Conservation (phyloP, 2,797 vertebrate species). For the Bryconaethiops microstoma region DNA sequence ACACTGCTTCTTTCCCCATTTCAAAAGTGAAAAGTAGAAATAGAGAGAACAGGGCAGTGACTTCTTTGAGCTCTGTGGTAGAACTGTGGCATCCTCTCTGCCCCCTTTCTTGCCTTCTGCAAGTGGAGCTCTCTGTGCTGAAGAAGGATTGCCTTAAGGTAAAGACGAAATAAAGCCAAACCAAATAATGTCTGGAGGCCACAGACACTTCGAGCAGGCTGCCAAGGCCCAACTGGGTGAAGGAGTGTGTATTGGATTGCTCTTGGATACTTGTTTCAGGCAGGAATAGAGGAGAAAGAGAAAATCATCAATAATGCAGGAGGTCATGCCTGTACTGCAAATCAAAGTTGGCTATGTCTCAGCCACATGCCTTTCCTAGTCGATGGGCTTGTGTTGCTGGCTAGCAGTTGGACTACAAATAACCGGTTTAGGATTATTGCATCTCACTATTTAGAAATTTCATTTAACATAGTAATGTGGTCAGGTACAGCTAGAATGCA, state of each 20-base stretch:
- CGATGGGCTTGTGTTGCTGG: background rate
- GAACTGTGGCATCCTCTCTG: background rate
- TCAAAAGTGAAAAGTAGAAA: constrained; percentile 14
- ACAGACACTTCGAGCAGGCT: constrained; percentile 24
- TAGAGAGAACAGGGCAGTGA: background rate
- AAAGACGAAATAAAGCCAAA: constrained; percentile 27
- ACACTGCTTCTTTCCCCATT: background rate
- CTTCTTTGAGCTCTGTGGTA: constrained; percentile 29
- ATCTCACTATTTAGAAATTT: background rate
- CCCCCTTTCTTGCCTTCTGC: constrained; percentile 5
- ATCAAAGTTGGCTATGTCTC: constrained; percentile 40
- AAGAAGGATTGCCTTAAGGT: constrained; percentile 22
- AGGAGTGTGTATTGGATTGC: constrained; percentile 22
- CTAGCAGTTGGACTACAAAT: background rate
- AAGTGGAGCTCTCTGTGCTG: constrained; percentile 41
- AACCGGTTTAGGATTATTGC: background rate
- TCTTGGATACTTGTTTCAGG: constrained; percentile 25
- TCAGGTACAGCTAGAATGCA: background rate
- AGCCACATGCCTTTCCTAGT: constrained; percentile 18
- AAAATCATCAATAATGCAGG: constrained; percentile 47
- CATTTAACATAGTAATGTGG: background rate
- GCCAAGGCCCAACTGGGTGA: background rate
- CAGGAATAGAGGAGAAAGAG: constrained; percentile 13
- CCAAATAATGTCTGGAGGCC: constrained; percentile 24
- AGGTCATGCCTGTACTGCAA: constrained; percentile 28